Evolutionary conservation across 2,888 invertebrate species (phyloP).

Genomic region (Nasonovia ribisnigri): DNA sequence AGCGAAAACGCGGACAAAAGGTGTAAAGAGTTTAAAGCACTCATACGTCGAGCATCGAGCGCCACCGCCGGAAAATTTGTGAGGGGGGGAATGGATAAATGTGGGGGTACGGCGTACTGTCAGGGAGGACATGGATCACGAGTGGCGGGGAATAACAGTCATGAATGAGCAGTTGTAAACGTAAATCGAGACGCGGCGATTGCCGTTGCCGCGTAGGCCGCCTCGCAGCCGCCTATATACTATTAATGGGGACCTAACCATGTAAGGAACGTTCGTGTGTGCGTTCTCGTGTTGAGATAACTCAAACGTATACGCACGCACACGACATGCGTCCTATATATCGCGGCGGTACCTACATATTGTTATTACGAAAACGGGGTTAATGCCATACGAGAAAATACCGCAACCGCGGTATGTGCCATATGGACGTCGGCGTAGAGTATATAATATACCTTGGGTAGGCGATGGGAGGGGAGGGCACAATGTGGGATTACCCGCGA

Average conservation of each 20-base stretch:
- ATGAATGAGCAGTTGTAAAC: slow-evolving; percentile 42
- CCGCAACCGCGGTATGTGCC: not conserved
- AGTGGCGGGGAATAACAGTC: not conserved
- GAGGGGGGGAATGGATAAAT: not conserved
- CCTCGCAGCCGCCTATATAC: not conserved
- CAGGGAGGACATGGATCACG: not conserved
- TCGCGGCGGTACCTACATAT: not conserved
- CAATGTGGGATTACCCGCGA: not conserved
- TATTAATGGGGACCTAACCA: slow-evolving; percentile 44
- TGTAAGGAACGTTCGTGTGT: slow-evolving; percentile 33
- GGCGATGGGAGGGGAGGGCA: not conserved
- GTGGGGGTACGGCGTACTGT: too few species aligned
- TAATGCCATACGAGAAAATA: slow-evolving; percentile 26
- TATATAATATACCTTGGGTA: too few species aligned
- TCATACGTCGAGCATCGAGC: not conserved
- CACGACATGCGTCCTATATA: not conserved
- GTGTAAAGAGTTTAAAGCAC: not conserved
- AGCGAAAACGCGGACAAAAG: not conserved
- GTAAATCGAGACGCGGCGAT: slow-evolving; percentile 10
- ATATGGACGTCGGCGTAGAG: not conserved
- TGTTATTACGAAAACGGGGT: slow-evolving; percentile 22
- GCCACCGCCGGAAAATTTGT: not conserved
- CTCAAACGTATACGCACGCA: not conserved
- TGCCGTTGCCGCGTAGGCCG: slow-evolving; percentile 22
- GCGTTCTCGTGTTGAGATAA: not conserved